Percentiles rank a stretch among this genome's conserved stretches.
phyloP scores from a whole-genome alignment of 2,113 vertebrate species.

The Chamaetylas fuelleborni region DNA sequence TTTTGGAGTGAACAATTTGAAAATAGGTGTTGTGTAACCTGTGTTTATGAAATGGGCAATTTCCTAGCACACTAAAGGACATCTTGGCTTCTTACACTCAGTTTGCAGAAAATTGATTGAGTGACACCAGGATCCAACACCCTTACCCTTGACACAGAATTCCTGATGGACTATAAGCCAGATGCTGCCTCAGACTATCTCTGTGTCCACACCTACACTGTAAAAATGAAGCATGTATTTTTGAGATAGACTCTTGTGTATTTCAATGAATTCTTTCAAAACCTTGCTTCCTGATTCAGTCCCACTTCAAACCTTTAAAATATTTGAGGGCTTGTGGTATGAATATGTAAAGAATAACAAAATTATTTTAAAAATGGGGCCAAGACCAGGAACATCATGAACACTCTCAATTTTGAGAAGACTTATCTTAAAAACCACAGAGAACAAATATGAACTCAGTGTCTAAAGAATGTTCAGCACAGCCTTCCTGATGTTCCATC shows the following conservation, averaged over 20 bases:
- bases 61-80: neutral
- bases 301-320: neutral
- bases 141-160: neutral
- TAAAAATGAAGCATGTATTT: neutral
- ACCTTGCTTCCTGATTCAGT: neutral
- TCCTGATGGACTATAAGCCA: neutral
- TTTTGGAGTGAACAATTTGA: neutral
- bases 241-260: neutral
- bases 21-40: neutral
- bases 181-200: neutral
- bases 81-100: neutral
- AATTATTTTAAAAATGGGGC: rapidly evolving
- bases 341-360: neutral
- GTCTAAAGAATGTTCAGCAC: neutral
- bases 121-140: neutral
- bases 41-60: neutral
- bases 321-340: neutral
- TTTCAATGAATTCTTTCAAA: neutral
- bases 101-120: neutral
- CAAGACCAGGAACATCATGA: neutral
- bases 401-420: rapidly evolving
- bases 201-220: rapidly evolving
- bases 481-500: neutral
- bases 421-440: neutral
- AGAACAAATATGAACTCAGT: rapidly evolving